Percentiles rank a stretch among this genome's conserved stretches.
phyloP scores from a whole-genome alignment of 92 coral and sea anemone species.

The Parazoanthus darwini region DNA sequence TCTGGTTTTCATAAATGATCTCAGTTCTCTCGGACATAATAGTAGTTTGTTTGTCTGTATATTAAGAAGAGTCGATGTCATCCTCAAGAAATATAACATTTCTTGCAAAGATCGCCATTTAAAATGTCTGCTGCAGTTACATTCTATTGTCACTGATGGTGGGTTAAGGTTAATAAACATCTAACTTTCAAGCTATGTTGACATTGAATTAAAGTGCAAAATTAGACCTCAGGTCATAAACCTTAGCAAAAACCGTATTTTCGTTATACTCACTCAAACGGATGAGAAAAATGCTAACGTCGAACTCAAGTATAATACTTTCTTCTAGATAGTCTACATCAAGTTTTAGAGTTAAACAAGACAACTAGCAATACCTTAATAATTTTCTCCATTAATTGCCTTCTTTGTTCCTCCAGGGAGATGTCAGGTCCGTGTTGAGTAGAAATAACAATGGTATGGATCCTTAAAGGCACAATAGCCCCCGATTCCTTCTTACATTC shows the following conservation, averaged over 20 bases:
- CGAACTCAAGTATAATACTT: background rate
- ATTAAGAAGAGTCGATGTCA: background rate
- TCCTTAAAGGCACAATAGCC: constrained; percentile 49
- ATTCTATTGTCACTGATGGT: no score
- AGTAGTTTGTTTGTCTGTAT: background rate
- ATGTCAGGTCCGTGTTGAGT: constrained; percentile 62
- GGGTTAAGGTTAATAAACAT: background rate
- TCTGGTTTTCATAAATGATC: background rate
- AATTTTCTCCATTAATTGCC: constrained; percentile 53
- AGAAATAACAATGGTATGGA: constrained; percentile 64
- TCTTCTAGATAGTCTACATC: background rate
- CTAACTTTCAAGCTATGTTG: background rate
- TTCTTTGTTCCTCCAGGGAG: constrained; percentile 34
- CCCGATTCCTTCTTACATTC: constrained; percentile 59
- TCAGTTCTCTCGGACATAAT: background rate
- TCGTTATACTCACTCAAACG: no score
- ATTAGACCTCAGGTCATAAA: no score
- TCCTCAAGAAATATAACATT: background rate
- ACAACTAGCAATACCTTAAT: constrained; percentile 45
- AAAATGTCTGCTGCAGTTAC: background rate
- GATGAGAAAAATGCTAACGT: no score
- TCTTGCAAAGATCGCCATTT: background rate
- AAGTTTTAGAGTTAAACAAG: background rate
- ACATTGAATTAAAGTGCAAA: background rate
- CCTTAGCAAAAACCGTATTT: no score